Evolutionary conservation across 2,113 vertebrate species (phyloP).

Genomic region (Antigone vipio): DNA sequence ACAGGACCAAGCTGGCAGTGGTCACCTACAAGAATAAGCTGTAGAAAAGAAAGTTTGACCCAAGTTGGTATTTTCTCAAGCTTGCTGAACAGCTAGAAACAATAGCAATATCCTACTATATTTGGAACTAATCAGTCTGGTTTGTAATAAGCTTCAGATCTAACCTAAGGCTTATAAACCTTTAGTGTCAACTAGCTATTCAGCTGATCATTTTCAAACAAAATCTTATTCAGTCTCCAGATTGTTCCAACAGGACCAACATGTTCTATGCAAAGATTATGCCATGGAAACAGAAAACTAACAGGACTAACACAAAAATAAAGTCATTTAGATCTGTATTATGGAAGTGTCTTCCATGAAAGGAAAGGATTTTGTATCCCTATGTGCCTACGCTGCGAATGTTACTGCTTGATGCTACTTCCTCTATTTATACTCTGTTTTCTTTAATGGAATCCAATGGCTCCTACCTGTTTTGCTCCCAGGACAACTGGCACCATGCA

Average conservation of each 20-base stretch:
- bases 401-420: too few species aligned
- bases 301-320: background rate
- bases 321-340: background rate
- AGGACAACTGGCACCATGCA: slow-evolving; percentile 98
- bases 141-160: background rate
- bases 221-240: background rate
- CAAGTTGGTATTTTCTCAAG: background rate
- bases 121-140: background rate
- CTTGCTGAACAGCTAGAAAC: fast-evolving
- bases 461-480: slow-evolving; percentile 91
- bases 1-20: slow-evolving; percentile 97
- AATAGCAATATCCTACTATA: fast-evolving
- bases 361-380: too few species aligned
- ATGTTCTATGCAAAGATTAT: background rate
- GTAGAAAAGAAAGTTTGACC: background rate
- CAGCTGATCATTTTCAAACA: background rate
- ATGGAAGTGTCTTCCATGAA: fast-evolving
- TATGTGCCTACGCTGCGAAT: fast-evolving
- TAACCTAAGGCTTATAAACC: background rate
- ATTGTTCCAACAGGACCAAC: background rate
- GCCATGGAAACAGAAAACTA: background rate
- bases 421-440: background rate
- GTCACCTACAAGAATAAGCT: slow-evolving; percentile 98
- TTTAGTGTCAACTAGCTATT: background rate
- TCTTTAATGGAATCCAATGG: fast-evolving